Base-by-base conservation (phyloP, 2,113 vertebrate genomes). In the Aptenodytes patagonicus region DNA sequence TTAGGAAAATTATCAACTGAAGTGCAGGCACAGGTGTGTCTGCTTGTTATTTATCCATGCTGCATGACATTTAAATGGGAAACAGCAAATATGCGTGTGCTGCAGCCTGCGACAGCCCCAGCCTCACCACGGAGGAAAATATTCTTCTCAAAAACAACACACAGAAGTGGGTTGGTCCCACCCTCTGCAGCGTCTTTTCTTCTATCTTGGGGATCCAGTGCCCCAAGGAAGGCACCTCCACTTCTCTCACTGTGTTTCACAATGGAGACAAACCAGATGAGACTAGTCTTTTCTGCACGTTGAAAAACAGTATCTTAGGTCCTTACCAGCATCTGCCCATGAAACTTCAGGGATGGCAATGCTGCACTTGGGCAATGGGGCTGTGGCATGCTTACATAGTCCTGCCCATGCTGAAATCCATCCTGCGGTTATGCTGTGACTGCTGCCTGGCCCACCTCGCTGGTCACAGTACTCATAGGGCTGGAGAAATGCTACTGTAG, bases 1-100 rank as follows among this genome's bases (percentile, higher is more conserved):
- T 94, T 89, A 94, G 60, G 73, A 87, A 94, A 95, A 88, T 57
- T 4, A 95, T 91, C 72, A 92, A 61, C n/a, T 87, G 65, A 87
- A 95, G 44, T 72, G 52, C 65, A 76, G 80, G 58, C 49, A 61
- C 89, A 94, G 83, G 86, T 87, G 83, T 61, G 21, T 83, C 64
- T 89, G n/a, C 79, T 96, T 96, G 64, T 78, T 95, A 69, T 93
- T 96, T 94, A 92, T 46, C 54, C 17, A 8, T 64, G 32, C 72
- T 89, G 69, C 29, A 9, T 72, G 86, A 79, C 93, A 79, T 95
- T 97, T 85, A 82, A 25, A 57, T 46, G 34, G 38, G 31, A 84
- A 95, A 76, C 51, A 77, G 62, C 72, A 95, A 79, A 83, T 51
- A 21, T 1, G 3, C 34, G 38, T 38, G 24, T 17, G 60, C 13